These are phyloP conservation scores for Seira musarum DNA, from an alignment of 2,888 invertebrate genomes.

Conservation along the genomic window DNA sequence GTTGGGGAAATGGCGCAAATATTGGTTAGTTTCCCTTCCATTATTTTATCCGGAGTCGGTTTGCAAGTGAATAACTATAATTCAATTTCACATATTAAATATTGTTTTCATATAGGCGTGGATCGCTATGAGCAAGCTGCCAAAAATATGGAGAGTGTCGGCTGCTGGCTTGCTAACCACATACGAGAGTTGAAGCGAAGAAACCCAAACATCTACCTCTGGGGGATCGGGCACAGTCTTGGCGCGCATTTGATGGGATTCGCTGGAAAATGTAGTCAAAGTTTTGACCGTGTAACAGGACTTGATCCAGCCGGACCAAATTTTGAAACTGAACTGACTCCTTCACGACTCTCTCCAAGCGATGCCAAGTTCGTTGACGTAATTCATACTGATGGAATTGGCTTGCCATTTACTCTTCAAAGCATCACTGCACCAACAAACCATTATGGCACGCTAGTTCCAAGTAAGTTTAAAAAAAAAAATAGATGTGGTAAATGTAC, in stretches of 20 bases:
- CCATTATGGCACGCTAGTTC: slow-evolving; percentile 60
- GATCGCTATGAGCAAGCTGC: slow-evolving; percentile 57
- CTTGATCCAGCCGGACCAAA: slow-evolving; percentile 56
- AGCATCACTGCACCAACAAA: slow-evolving; percentile 62
- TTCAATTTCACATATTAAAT: too few species aligned
- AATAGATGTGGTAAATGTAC: too few species aligned
- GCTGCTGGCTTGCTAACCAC: slow-evolving; percentile 62
- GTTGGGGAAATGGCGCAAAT: slow-evolving; percentile 63
- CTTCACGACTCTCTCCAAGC: slow-evolving; percentile 34
- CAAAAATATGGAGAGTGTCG: slow-evolving; percentile 60
- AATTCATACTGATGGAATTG: slow-evolving; percentile 61
- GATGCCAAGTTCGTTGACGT: slow-evolving; percentile 63
- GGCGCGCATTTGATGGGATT: slow-evolving; percentile 64
- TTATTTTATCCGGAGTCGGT: background rate
- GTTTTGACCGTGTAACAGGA: slow-evolving; percentile 59
- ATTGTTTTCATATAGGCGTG: too few species aligned
- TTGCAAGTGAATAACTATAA: background rate
- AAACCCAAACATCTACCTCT: slow-evolving; percentile 44
- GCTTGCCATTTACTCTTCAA: slow-evolving; percentile 57
- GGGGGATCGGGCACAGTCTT: slow-evolving; percentile 61
- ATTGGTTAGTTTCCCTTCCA: slow-evolving; percentile 54
- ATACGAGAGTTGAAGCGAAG: slow-evolving; percentile 55
- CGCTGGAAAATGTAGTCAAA: slow-evolving; percentile 59
- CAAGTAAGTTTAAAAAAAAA: too few species aligned
- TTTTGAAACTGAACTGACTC: slow-evolving; percentile 57